phyloP scores from a whole-genome alignment of 2,888 invertebrate species.

The Synanthedon formicaeformis region DNA sequence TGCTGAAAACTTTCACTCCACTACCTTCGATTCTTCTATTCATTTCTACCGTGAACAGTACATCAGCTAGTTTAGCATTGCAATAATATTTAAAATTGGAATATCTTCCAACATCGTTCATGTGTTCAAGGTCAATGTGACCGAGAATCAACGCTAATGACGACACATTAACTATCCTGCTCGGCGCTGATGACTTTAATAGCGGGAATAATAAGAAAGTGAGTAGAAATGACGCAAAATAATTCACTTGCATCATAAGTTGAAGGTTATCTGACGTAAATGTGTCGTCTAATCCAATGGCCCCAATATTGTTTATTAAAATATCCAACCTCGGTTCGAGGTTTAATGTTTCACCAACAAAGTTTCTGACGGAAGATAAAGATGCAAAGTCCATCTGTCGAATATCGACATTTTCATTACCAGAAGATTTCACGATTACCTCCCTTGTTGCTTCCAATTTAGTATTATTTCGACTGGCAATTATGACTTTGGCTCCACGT shows the following conservation, averaged over 20 bases:
- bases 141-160: slow-evolving; percentile 76
- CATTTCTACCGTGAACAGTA: slow-evolving; percentile 66
- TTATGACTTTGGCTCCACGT: slow-evolving; percentile 68
- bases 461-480: slow-evolving; percentile 59
- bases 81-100: slow-evolving; percentile 71
- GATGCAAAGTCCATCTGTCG: slow-evolving; percentile 63
- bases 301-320: slow-evolving; percentile 61
- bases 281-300: slow-evolving; percentile 45
- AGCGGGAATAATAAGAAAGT: slow-evolving; percentile 41
- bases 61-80: slow-evolving; percentile 40
- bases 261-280: slow-evolving; percentile 73
- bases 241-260: slow-evolving; percentile 71
- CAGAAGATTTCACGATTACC: slow-evolving; percentile 23
- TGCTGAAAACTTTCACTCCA: slow-evolving; percentile 80
- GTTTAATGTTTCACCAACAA: slow-evolving; percentile 65
- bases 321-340: slow-evolving; percentile 59
- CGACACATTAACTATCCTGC: slow-evolving; percentile 39
- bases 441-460: slow-evolving; percentile 27
- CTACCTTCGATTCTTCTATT: slow-evolving; percentile 32
- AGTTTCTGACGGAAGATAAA: slow-evolving; percentile 63
- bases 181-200: slow-evolving; percentile 36
- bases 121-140: slow-evolving; percentile 75
- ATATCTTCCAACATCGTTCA: slow-evolving; percentile 77
- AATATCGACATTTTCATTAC: slow-evolving; percentile 23
- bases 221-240: slow-evolving; percentile 41